Base-by-base conservation (phyloP, 2,797 vertebrate species). In the Pempheris klunzingeri region DNA sequence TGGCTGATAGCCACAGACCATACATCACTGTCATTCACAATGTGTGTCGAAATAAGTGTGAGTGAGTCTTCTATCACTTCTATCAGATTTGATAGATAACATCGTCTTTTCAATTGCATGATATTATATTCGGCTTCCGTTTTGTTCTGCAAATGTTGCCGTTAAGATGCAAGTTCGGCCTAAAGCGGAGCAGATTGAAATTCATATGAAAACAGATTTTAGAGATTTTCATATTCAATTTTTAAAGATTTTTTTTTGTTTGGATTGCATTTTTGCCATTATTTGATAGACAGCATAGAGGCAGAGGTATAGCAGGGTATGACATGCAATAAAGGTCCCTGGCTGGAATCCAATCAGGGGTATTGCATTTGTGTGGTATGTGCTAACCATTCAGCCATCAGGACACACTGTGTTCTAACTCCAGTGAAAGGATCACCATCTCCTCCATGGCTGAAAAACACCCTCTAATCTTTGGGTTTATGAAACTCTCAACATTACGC, bases 1-100 rank as follows among this genome's bases (percentile, higher is more conserved):
- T 68, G 87, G 82, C 77, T 83, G 92, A 91, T 66, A 74, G 90
- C 86, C 49, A 24, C 78, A 28, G 77, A 82, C 72, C 59, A 63
- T 90, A 84, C 84, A 90, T 93, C 92, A 88, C 86, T 86, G 88
- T 90, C 84, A 47, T 34, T 90, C 79, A 71, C 60, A 55, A 69
- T 68, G 60, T 61, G 66, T 71, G 81, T 82, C 34, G 49, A 78
- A 84, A 73, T 78, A 55, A 78, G 74, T 77, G 43, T 26, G 74
- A 71, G 62, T 69, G 85, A 84, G 74, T 76, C 78, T 64, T 84
- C 71, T 63, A 71, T 80, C 71, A 46, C 74, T 76, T 82, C 57
- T 53, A 71, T 78, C 77, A 44, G 4, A 4, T 70, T 55, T 84
- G 86, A 90, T 66, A 54, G 67, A 85, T 84, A n/a, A 70, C 47